These are phyloP conservation scores for Threskiornis aethiopicus DNA, from an alignment of 2,797 vertebrate species.

Conservation along the genomic window DNA sequence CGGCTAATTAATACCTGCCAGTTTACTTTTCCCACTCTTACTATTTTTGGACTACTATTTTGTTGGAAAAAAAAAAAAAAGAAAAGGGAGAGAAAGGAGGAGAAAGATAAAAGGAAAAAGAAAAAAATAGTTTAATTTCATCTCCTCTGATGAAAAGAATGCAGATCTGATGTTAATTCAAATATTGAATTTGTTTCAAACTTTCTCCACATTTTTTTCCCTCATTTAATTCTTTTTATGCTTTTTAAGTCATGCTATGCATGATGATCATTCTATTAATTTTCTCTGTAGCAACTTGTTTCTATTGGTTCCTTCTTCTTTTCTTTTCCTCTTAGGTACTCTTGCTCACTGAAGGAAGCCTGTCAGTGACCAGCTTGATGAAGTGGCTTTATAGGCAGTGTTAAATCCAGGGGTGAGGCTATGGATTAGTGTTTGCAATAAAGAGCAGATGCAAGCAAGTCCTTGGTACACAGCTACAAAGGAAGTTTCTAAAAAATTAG, in stretches of 20 bases:
- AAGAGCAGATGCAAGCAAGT: not conserved
- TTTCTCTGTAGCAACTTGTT: not conserved
- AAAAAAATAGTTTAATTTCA: not conserved
- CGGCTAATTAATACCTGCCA: slow-evolving; percentile 62
- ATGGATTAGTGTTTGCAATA: not conserved
- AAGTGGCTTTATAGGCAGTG: not conserved
- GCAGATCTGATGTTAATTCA: not conserved
- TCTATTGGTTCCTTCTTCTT: not conserved
- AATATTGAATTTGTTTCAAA: not conserved
- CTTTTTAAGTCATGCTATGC: not conserved
- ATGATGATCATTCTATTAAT: not conserved
- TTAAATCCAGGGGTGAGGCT: not conserved
- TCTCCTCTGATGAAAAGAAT: not conserved
- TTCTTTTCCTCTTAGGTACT: not conserved
- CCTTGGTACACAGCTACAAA: not conserved
- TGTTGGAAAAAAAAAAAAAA: not conserved
- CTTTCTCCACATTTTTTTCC: not conserved
- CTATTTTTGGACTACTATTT: slow-evolving; percentile 8
- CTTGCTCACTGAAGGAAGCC: not conserved
- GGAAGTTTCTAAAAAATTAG: not conserved
- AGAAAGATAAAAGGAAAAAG: not conserved
- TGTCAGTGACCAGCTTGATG: not conserved
- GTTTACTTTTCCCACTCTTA: slow-evolving; percentile 40
- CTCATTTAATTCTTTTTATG: not conserved
- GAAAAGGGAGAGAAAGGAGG: not conserved